Evolutionary conservation across 1,140 invertebrate genomes (phyloP).

Genomic region (Neotoxoptera formosana): DNA sequence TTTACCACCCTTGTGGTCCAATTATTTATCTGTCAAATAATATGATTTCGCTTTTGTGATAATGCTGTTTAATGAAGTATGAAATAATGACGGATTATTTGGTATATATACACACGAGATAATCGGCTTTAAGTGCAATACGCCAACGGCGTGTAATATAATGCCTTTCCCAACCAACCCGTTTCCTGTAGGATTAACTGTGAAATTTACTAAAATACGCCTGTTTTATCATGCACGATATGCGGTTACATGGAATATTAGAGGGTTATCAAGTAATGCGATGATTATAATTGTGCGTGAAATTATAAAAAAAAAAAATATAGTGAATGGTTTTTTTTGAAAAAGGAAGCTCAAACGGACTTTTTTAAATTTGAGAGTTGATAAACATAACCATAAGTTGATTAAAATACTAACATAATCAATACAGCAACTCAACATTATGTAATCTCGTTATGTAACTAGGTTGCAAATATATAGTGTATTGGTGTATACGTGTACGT

Average conservation of each 20-base stretch:
- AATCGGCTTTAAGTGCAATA: constrained; percentile 57
- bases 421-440: neutral
- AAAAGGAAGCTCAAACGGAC: neutral
- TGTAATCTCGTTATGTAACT: neutral
- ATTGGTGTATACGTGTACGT: neutral
- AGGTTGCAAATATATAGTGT: neutral
- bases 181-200: constrained; percentile 18
- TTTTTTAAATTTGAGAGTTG: neutral
- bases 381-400: neutral
- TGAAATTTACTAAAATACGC: constrained; percentile 29
- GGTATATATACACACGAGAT: neutral
- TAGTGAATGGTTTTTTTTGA: neutral
- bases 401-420: neutral
- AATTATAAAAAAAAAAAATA: neutral
- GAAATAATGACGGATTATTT: constrained; percentile 52
- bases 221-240: constrained; percentile 1
- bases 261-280: constrained; percentile 9
- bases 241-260: neutral
- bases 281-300: neutral
- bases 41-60: constrained; percentile 36
- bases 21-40: constrained; percentile 43
- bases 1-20: neutral
- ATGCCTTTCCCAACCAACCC: constrained; percentile 23
- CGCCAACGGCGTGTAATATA: constrained; percentile 36
- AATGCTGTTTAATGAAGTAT: constrained; percentile 54